Evolutionary conservation across 2,113 vertebrate species (phyloP).

Genomic region (Nibea coibor): DNA sequence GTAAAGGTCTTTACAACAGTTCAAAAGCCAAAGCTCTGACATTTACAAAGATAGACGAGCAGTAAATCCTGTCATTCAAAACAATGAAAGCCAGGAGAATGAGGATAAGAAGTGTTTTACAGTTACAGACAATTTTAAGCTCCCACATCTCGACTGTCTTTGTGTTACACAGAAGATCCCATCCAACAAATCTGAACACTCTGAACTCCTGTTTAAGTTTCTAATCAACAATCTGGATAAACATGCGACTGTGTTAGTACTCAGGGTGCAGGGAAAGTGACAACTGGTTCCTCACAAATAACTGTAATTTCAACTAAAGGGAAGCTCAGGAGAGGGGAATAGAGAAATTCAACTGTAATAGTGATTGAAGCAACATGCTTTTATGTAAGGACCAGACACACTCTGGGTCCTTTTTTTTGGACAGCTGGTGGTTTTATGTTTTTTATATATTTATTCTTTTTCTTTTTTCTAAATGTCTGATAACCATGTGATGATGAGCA

Average conservation of each 20-base stretch:
- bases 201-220: slow-evolving; percentile 35
- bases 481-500: slow-evolving; percentile 40
- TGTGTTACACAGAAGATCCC: slow-evolving; percentile 10
- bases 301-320: slow-evolving; percentile 8
- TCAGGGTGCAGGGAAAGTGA: slow-evolving; percentile 17
- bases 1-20: too few species aligned
- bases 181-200: slow-evolving; percentile 15
- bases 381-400: slow-evolving; percentile 28
- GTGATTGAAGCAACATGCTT: slow-evolving; percentile 33
- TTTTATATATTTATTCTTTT: not conserved
- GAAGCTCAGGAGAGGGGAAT: slow-evolving; percentile 2
- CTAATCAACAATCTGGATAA: slow-evolving; percentile 33
- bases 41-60: not conserved
- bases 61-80: not conserved
- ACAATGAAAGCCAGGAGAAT: not conserved
- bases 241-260: not conserved
- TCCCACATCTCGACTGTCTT: not conserved
- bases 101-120: not conserved
- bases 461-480: slow-evolving; percentile 9
- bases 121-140: not conserved
- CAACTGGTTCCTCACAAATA: slow-evolving; percentile 18
- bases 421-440: slow-evolving; percentile 43
- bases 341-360: slow-evolving; percentile 13
- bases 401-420: not conserved
- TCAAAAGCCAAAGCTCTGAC: too few species aligned